Conservation (phyloP, 2,888 invertebrate genomes). For the Bhutanitis thaidina region DNA sequence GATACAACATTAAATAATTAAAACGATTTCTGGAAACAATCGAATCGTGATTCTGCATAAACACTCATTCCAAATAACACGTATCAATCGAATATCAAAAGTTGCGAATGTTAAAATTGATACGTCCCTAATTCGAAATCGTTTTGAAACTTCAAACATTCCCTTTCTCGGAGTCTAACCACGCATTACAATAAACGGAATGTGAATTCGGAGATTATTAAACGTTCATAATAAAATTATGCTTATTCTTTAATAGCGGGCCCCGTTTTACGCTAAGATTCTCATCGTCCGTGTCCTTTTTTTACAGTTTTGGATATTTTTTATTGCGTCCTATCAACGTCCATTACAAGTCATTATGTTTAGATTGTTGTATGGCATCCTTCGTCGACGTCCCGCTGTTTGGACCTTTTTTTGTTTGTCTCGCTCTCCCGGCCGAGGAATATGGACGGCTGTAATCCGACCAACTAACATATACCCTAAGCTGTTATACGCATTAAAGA, state of each 20-base stretch:
- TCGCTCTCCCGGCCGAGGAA: slow-evolving; percentile 24
- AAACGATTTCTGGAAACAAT: slow-evolving; percentile 32
- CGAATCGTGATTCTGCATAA: slow-evolving; percentile 35
- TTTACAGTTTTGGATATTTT: slow-evolving; percentile 16
- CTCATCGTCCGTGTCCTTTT: slow-evolving; percentile 16
- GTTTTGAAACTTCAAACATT: slow-evolving; percentile 43
- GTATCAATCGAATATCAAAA: slow-evolving; percentile 36
- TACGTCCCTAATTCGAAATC: slow-evolving; percentile 56
- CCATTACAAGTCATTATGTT: slow-evolving; percentile 67
- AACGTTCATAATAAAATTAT: slow-evolving; percentile 27
- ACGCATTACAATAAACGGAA: slow-evolving; percentile 47
- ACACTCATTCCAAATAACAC: slow-evolving; percentile 33
- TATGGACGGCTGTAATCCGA: slow-evolving; percentile 29
- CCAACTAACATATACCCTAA: slow-evolving; percentile 26
- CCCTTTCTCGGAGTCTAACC: slow-evolving; percentile 33
- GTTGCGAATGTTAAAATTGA: slow-evolving; percentile 46
- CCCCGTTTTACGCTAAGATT: slow-evolving; percentile 27
- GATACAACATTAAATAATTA: slow-evolving; percentile 19
- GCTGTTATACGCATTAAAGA: slow-evolving; percentile 22
- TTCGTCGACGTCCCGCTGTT: slow-evolving; percentile 54
- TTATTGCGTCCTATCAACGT: slow-evolving; percentile 45
- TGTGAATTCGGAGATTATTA: slow-evolving; percentile 34
- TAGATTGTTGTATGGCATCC: slow-evolving; percentile 57
- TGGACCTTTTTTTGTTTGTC: slow-evolving; percentile 30
- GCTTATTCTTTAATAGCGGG: slow-evolving; percentile 22